A percentile compares a stretch with the other conserved stretches of the same genome.
Conservation (phyloP, 2,888 invertebrate species). For the Scaptomyza polygonia region DNA sequence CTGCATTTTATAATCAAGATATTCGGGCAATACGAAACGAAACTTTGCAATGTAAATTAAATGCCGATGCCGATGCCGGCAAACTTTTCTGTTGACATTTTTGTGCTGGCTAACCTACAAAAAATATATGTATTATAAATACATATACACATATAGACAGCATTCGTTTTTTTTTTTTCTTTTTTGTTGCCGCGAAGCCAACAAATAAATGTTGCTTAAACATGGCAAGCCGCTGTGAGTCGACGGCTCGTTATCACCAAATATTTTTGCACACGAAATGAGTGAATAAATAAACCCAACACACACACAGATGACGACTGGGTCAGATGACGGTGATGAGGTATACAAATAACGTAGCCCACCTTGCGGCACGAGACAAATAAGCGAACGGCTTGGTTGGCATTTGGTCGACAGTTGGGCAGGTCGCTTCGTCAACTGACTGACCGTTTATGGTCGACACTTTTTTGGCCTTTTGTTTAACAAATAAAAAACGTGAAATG, state of each 20-base stretch:
- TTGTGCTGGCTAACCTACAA: slow-evolving; percentile 35
- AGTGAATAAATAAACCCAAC: slow-evolving; percentile 69
- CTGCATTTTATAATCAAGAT: slow-evolving; percentile 71
- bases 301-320: slow-evolving; percentile 7
- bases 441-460: slow-evolving; percentile 74
- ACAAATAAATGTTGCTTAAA: slow-evolving; percentile 78
- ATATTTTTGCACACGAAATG: slow-evolving; percentile 79
- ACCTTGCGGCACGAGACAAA: slow-evolving; percentile 57
- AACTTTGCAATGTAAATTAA: slow-evolving; percentile 78
- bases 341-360: slow-evolving; percentile 48
- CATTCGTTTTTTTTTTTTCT: slow-evolving; percentile 66
- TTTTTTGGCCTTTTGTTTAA: slow-evolving; percentile 70
- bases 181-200: slow-evolving; percentile 54
- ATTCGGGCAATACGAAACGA: slow-evolving; percentile 48
- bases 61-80: slow-evolving; percentile 70
- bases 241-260: slow-evolving; percentile 76
- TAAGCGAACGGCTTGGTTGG: slow-evolving; percentile 49
- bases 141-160: slow-evolving; percentile 8
- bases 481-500: slow-evolving; percentile 79
- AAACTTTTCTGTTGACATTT: slow-evolving; percentile 67
- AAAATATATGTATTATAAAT: slow-evolving; percentile 10
- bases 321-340: neutral
- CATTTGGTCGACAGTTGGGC: slow-evolving; percentile 15
- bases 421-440: slow-evolving; percentile 12
- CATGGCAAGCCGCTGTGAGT: slow-evolving; percentile 73